Conservation (phyloP, 2,113 vertebrate genomes). For the Tonatia bakeri region DNA sequence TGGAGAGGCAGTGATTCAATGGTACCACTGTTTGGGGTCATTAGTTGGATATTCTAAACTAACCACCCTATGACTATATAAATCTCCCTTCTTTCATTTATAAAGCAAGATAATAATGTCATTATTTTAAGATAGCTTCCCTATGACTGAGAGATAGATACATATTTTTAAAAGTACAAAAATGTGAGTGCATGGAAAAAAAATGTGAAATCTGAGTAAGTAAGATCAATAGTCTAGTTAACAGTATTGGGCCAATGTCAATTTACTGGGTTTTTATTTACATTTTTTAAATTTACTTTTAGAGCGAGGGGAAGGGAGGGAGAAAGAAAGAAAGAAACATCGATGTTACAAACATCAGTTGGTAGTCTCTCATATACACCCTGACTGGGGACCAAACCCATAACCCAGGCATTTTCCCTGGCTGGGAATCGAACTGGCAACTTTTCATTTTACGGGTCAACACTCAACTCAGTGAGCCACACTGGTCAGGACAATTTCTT, state of each 20-base stretch:
- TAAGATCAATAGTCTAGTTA: rapidly evolving
- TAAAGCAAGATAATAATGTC: not conserved
- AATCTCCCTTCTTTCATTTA: not conserved
- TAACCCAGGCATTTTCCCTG: too few relatives aligned
- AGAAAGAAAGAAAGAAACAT: too few relatives aligned
- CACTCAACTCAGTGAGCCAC: too few relatives aligned
- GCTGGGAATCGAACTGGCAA: too few relatives aligned
- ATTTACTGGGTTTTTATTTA: too few relatives aligned
- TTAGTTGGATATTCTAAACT: not conserved
- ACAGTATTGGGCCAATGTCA: not conserved
- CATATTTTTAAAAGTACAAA: not conserved
- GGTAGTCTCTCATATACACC: too few relatives aligned
- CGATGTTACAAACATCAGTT: too few relatives aligned
- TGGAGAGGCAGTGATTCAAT: not conserved
- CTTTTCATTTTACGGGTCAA: too few relatives aligned
- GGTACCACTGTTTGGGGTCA: not conserved
- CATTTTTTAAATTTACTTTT: too few relatives aligned
- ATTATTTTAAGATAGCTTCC: not conserved
- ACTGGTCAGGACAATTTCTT: too few relatives aligned
- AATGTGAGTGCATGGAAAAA: not conserved
- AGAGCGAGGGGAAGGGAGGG: too few relatives aligned
- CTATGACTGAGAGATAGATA: not conserved
- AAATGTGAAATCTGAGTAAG: not conserved
- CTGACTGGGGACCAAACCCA: too few relatives aligned
- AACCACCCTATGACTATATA: not conserved